These are phyloP conservation scores for Chaetodon trifascialis DNA, from an alignment of 2,113 vertebrate genomes.

Conservation along the genomic window DNA sequence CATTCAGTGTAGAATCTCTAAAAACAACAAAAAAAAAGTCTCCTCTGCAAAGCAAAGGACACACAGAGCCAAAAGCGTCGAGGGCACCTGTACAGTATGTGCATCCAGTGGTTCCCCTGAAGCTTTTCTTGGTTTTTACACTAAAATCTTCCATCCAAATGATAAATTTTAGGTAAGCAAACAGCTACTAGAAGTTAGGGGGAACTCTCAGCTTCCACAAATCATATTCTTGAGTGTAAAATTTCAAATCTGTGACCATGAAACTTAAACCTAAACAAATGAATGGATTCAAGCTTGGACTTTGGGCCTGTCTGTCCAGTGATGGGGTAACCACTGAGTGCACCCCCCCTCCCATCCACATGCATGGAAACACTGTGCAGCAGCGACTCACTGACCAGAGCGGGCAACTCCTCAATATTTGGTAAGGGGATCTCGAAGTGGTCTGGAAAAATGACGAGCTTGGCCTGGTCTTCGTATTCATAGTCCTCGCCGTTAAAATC, in stretches of 20 bases:
- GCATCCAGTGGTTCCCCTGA: slow-evolving; percentile 54
- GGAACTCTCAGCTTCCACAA: background rate
- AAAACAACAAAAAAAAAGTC: background rate
- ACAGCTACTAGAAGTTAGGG: background rate
- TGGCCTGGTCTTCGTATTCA: slow-evolving; percentile 98
- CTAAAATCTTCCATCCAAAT: background rate
- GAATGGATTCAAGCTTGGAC: background rate
- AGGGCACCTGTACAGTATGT: background rate
- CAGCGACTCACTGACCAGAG: slow-evolving; percentile 92
- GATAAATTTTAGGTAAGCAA: background rate
- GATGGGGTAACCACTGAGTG: slow-evolving; percentile 46
- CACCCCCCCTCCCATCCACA: slow-evolving; percentile 27
- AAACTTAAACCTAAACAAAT: background rate
- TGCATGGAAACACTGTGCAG: slow-evolving; percentile 65
- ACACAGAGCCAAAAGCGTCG: background rate
- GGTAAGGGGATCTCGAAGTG: slow-evolving; percentile 98
- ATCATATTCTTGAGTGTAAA: background rate
- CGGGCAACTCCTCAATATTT: slow-evolving; percentile 98
- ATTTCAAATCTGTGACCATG: background rate
- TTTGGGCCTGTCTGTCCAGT: background rate
- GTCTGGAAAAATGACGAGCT: slow-evolving; percentile 98
- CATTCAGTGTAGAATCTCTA: background rate
- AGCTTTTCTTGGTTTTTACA: background rate
- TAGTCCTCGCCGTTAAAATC: slow-evolving; percentile 95
- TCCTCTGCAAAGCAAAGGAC: slow-evolving; percentile 2